Evolutionary conservation across 2,888 invertebrate species (phyloP).

Genomic region (Chloroclysta siterata): DNA sequence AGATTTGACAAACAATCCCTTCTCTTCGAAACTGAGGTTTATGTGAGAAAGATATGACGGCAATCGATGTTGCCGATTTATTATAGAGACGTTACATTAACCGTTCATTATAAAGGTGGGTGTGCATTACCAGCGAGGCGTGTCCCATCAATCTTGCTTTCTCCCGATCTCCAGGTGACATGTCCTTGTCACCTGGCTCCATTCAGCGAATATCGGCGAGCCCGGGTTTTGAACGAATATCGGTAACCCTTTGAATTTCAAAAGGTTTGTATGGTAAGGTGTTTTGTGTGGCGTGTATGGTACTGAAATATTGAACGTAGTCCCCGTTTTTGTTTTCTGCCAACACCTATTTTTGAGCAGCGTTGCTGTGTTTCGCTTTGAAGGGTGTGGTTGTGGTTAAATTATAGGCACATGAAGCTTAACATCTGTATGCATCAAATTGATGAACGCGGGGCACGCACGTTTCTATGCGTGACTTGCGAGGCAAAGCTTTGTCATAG

Average conservation of each 20-base stretch:
- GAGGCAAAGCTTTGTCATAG: too few relatives aligned
- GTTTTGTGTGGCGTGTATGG: slow-evolving; percentile 4
- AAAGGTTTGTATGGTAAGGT: background rate
- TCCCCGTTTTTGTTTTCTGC: background rate
- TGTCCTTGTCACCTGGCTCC: slow-evolving; percentile 17
- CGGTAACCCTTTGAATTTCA: slow-evolving; percentile 17
- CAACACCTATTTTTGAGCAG: too few relatives aligned
- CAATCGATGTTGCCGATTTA: background rate
- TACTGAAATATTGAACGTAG: background rate
- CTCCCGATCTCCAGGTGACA: slow-evolving; percentile 21
- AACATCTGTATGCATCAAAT: too few relatives aligned
- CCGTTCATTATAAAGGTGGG: slow-evolving; percentile 24
- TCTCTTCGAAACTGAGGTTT: too few relatives aligned
- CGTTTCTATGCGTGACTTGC: too few relatives aligned
- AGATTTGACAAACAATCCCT: too few relatives aligned
- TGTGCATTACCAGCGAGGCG: slow-evolving; percentile 20
- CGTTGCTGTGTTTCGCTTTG: too few relatives aligned
- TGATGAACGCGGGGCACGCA: too few relatives aligned
- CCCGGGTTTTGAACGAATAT: slow-evolving; percentile 14
- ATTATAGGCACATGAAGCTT: too few relatives aligned
- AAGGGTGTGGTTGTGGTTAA: too few relatives aligned
- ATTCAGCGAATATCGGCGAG: slow-evolving; percentile 18
- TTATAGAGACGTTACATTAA: slow-evolving; percentile 1
- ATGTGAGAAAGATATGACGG: background rate
- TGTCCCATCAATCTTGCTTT: slow-evolving; percentile 27